Evolutionary conservation across 2,888 invertebrate species (phyloP), one percentile per base, ranked within the genome.

Genomic region (Hyalella azteca): DNA sequence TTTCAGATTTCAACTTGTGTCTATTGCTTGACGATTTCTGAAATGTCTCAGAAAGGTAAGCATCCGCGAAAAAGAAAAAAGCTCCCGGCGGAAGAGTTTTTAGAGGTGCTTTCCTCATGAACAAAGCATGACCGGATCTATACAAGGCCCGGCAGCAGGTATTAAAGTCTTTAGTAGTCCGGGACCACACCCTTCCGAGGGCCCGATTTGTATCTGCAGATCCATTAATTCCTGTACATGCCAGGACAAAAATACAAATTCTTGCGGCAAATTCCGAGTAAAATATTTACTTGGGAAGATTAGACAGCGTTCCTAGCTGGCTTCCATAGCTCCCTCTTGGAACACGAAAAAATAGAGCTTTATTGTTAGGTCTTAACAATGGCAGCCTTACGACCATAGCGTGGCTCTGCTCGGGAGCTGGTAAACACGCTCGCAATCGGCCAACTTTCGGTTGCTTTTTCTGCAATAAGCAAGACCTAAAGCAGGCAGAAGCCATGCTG

Each of bases 211-310:
- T 66, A 66, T 66, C 66, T 66, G 66, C 66, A 29, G 66, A 66
- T 66, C 66, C 66, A 66, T 66, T 66, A 66, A 66, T 66, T 66
- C 66, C 66, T 66, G 5, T 36, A 36, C 66, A n/a, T 36, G 66
- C 66, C 66, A 32, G 32, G 66, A 66, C 66, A 66, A 66, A 66
- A 66, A 66, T 36, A 36, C 66, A 15, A 66, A 66, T 66, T 66
- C 66, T 66, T 66, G 66, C 36, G 66, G 66, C 39, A 29, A 66
- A 66, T 66, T 66, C 66, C 66, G 36, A 66, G 66, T 66, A 66
- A 66, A 66, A 66, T 66, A 66, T 66, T 66, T 66, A 66, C 66
- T 66, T 66, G 36, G 36, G 66, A 66, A 66, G 66, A 66, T 66
- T 66, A 66, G 36, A 66, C 66, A 66, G 39, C 66, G 66, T 36